Evolutionary conservation across 1,140 invertebrate genomes (phyloP).

Genomic region (Drosophila tristis): DNA sequence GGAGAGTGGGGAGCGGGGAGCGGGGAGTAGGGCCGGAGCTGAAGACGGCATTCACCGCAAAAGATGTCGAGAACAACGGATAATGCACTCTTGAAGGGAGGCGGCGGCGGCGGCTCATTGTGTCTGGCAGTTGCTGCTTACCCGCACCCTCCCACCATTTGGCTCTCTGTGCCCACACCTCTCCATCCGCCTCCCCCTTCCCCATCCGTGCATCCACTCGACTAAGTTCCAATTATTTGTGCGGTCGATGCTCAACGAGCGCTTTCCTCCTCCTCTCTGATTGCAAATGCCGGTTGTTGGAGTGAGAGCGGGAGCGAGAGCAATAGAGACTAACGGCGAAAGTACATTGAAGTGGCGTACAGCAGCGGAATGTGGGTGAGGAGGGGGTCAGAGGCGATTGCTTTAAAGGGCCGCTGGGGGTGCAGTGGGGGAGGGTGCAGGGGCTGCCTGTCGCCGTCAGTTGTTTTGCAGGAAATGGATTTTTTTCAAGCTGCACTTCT

Average conservation of each 20-base stretch:
- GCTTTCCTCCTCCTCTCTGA: slow-evolving; percentile 24
- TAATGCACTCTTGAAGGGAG: slow-evolving; percentile 74
- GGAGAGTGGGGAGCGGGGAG: too few species aligned
- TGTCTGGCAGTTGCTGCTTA: slow-evolving; percentile 58
- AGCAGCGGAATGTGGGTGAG: slow-evolving; percentile 3
- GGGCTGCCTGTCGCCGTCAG: slow-evolving; percentile 60
- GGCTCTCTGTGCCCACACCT: background rate
- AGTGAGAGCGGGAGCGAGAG: slow-evolving; percentile 12
- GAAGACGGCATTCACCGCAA: slow-evolving; percentile 61
- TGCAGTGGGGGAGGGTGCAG: background rate
- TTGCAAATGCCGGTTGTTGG: slow-evolving; percentile 45
- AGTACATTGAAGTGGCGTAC: slow-evolving; percentile 23
- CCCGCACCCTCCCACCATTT: background rate
- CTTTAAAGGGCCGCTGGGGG: slow-evolving; percentile 57
- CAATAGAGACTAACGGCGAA: slow-evolving; percentile 1
- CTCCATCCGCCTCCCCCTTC: slow-evolving; percentile 18
- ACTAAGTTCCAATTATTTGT: slow-evolving; percentile 83
- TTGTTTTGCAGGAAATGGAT: slow-evolving; percentile 78
- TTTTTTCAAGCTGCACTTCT: slow-evolving; percentile 61
- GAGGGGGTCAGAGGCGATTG: slow-evolving; percentile 37
- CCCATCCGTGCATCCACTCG: slow-evolving; percentile 42
- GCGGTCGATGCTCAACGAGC: slow-evolving; percentile 69
- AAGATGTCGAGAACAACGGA: slow-evolving; percentile 76
- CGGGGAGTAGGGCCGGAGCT: background rate
- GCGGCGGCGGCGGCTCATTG: slow-evolving; percentile 65